Evolutionary conservation across 2,888 invertebrate species (phyloP), one percentile per base, ranked within the genome.

Genomic region (Anthrax anthrax): DNA sequence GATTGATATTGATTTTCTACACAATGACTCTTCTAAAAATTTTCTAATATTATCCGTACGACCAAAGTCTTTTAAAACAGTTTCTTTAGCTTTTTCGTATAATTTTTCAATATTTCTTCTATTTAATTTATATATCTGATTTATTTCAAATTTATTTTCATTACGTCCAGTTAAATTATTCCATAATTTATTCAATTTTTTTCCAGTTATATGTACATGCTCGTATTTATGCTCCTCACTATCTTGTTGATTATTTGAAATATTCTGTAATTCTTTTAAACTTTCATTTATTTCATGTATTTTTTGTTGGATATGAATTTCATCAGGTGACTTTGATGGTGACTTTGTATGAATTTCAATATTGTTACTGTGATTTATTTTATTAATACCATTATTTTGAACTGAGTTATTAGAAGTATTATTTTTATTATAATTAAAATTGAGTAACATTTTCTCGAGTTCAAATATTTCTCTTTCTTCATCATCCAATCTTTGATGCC

Each of bases 401-500:
- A n/a, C n/a, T n/a, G n/a, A 6, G 23, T 23, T 23, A 23, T 23
- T 23, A 23, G 4, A 4, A 23, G 4, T 23, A 23, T 23, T 23
- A 23, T 4, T 23, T 6, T 23, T 44, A 18, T 2, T 36, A 23
- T 23, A 23, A 6, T 23, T 8, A 23, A 23, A 54, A 18, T 50
- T 46, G 37, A 57, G 52, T 16, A 63, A 49, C 49, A 65, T 63
- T 50, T 60, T 60, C 59, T 74, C 74, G 55, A 74, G 58, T 55
- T 70, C 67, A 42, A 63, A 57, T 34, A 75, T 70, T 54, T 71
- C 69, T 46, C 64, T 64, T 60, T 75, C 74, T 61, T 74, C 74
- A 51, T 70, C 69, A 53, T 73, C 63, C 27, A 75, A 61, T 46
- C 70, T 68, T 52, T 70, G 70, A 60, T 74, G 72, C 73, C 73